These are phyloP conservation scores for Neopelma chrysocephalum DNA, from an alignment of 2,797 vertebrate genomes.

Conservation along the genomic window DNA sequence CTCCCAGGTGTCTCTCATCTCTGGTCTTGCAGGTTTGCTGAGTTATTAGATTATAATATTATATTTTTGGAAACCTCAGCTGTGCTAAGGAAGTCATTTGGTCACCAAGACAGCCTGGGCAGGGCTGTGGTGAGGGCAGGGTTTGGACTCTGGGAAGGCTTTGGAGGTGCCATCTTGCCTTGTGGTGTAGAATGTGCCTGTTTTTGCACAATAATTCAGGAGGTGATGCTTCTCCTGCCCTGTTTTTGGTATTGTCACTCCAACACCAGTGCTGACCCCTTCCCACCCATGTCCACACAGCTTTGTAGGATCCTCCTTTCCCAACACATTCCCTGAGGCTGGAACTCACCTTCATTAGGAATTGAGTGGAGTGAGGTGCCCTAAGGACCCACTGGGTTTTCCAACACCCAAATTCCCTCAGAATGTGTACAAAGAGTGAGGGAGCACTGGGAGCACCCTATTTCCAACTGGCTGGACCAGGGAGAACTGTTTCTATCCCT, in stretches of 20 bases:
- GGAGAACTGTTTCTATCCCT: neutral
- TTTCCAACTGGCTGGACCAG: rapidly evolving
- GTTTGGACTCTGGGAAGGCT: rapidly evolving
- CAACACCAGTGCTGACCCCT: neutral
- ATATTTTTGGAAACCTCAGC: neutral
- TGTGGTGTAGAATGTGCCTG: neutral
- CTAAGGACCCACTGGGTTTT: neutral
- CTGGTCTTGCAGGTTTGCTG: rapidly evolving
- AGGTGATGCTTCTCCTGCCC: neutral
- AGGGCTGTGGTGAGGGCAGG: rapidly evolving
- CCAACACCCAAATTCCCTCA: neutral
- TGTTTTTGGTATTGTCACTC: neutral
- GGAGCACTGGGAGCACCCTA: neutral
- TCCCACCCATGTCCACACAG: rapidly evolving
- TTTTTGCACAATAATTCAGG: neutral
- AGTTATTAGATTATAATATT: neutral
- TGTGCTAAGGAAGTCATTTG: neutral
- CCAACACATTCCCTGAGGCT: neutral
- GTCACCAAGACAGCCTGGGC: neutral
- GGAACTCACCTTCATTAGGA: neutral
- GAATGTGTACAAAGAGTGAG: neutral
- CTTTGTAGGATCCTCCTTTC: neutral
- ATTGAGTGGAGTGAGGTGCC: too few species aligned
- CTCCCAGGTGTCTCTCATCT: rapidly evolving
- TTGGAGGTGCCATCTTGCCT: neutral